Evolutionary conservation across 2,888 invertebrate species (phyloP).

Genomic region (Protodeltote pygarga): DNA sequence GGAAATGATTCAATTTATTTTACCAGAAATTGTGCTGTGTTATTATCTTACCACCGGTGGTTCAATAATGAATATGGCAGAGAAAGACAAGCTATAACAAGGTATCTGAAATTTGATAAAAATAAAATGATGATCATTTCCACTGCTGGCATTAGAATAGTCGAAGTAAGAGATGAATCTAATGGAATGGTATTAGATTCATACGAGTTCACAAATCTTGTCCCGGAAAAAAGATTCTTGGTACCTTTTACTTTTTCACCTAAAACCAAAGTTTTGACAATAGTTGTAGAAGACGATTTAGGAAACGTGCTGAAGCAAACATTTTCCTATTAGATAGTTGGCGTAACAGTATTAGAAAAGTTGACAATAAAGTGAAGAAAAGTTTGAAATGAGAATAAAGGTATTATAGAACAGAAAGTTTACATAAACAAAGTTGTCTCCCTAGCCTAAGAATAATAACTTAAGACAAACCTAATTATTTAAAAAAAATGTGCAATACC

Average conservation of each 20-base stretch:
- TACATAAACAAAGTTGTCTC: conserved; percentile 10
- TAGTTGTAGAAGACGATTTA: conserved; percentile 89
- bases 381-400: conserved; percentile 28
- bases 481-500: conserved; percentile 14
- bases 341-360: conserved; percentile 53
- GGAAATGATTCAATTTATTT: conserved; percentile 87
- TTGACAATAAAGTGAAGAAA: conserved; percentile 75
- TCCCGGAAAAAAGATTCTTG: conserved; percentile 87
- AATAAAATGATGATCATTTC: conserved; percentile 88
- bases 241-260: conserved; percentile 84
- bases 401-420: conserved; percentile 25
- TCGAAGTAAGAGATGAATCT: conserved; percentile 88
- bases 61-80: conserved; percentile 84
- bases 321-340: conserved; percentile 78
- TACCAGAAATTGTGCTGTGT: conserved; percentile 89
- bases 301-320: conserved; percentile 90
- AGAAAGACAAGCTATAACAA: conserved; percentile 84
- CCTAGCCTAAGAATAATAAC: conserved; percentile 30
- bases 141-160: conserved; percentile 88
- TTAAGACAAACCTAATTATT: conserved; percentile 11
- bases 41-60: conserved; percentile 89
- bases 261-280: conserved; percentile 82
- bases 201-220: conserved; percentile 88
- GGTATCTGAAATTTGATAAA: conserved; percentile 84
- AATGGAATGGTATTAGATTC: conserved; percentile 88